A percentile compares a stretch with the other conserved stretches of the same genome.
phyloP scores from a whole-genome alignment of 2,113 vertebrate genomes.

The Myodes glareolus region DNA sequence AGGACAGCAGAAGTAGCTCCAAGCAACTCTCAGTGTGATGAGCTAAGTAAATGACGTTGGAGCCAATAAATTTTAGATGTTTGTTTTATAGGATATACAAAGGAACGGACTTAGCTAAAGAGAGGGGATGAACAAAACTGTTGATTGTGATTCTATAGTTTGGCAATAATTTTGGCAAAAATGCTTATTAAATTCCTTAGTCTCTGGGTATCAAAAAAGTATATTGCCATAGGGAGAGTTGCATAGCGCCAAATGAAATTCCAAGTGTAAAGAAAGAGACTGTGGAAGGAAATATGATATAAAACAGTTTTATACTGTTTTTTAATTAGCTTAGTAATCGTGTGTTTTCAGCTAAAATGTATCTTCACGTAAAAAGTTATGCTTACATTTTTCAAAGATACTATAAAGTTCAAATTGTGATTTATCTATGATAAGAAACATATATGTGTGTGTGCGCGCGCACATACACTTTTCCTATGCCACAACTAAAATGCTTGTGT shows the following conservation, averaged over 20 bases:
- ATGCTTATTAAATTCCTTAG: neutral
- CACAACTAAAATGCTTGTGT: neutral
- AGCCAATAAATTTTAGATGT: neutral
- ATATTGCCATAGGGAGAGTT: neutral
- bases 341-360: neutral
- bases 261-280: neutral
- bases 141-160: neutral
- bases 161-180: constrained; percentile 31
- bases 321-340: neutral
- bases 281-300: neutral
- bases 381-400: neutral
- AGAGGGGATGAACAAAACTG: neutral
- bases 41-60: neutral
- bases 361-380: neutral
- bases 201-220: neutral
- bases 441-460: too few relatives aligned
- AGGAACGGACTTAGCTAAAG: neutral
- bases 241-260: neutral
- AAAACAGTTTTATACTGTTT: neutral
- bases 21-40: neutral
- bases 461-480: neutral
- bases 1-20: neutral
- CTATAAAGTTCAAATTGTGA: neutral
- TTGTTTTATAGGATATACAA: constrained; percentile 16
- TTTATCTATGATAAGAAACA: neutral